Evolutionary conservation across 2,113 vertebrate genomes (phyloP), one percentile per base, ranked within the genome.

Genomic region (Apteryx owenii): DNA sequence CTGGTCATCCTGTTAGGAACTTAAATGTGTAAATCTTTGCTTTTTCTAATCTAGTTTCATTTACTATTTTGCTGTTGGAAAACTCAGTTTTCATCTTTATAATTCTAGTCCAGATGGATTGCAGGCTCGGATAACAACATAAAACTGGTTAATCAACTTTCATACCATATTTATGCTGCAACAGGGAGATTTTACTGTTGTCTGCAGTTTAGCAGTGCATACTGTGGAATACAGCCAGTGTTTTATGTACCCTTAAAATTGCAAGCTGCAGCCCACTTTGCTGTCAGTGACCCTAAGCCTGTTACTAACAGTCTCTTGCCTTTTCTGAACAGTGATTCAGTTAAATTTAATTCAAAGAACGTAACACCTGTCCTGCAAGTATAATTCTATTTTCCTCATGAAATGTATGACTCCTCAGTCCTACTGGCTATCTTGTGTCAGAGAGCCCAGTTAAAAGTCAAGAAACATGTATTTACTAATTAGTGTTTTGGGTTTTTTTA

Each of bases 91-190:
- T 95, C 65, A 72, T 95, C 97, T 94, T 93, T 93, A 76, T 96
- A 85, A 94, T 97, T 96, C 95, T 76, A 94, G 89, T 89, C 93
- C 94, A 98, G 97, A 98, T 96, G 96, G 96, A 98, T 95, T 86
- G 81, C 96, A 97, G 94, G 90, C 93, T 97, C 97, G 46, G 96
- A 95, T 96, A 98, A 95, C 96, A 97, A 97, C 94, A 97, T 97
- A 93, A 97, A 98, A 97, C 94, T 95, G 95, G 95, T 98, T 97
- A 98, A 98, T 98, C 97, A 98, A 97, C 95, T 97, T 97, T 97
- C 97, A 97, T 98, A 89, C 93, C 88, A 66, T 96, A 97, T 98
- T 98, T 97, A 98, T 97, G 95, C 81, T 94, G 79, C 97, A 97
- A 97, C 62, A 56, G 96, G 94, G 97, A 97, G 96, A 92, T 97